Percentiles rank a stretch among this genome's conserved stretches.
Evolutionary conservation across 1,140 invertebrate genomes (phyloP).

Genomic region (Panagrolaimus sp.): DNA sequence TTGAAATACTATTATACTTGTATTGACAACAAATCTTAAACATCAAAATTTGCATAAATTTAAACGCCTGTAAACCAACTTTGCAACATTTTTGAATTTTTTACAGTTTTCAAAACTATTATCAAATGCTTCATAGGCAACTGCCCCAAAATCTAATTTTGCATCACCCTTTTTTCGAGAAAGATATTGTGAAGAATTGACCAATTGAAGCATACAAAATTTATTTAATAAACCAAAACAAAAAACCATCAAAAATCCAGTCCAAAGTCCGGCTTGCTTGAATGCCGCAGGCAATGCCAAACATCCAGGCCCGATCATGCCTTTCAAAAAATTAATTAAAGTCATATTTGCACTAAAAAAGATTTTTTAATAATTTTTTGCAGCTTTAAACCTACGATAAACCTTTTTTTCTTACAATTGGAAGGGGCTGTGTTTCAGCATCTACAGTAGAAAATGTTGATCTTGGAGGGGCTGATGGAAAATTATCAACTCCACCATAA

Average conservation of each 20-base stretch:
- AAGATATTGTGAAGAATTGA: conserved; percentile 49
- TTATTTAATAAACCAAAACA: conserved; percentile 48
- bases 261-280: conserved; percentile 54
- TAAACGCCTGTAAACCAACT: conserved; percentile 6
- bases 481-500: too few relatives aligned
- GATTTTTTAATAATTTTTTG: too few relatives aligned
- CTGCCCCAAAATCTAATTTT: conserved; percentile 48
- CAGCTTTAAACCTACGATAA: too few relatives aligned
- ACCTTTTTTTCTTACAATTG: too few relatives aligned
- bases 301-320: conserved; percentile 57
- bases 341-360: conserved; percentile 21
- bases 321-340: conserved; percentile 49
- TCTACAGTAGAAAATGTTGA: too few relatives aligned
- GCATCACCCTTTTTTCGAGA: conserved; percentile 35
- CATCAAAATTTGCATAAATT: background rate
- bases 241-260: conserved; percentile 42
- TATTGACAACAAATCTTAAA: conserved; percentile 26
- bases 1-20: conserved; percentile 38
- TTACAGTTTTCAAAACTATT: conserved; percentile 37
- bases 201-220: conserved; percentile 52
- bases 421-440: too few relatives aligned
- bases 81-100: conserved; percentile 29
- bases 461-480: too few relatives aligned
- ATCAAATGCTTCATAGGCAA: conserved; percentile 45
- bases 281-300: conserved; percentile 51